Evolutionary conservation across 2,888 invertebrate species (phyloP), one percentile per base, ranked within the genome.

Genomic region (Mylabris sibirica): DNA sequence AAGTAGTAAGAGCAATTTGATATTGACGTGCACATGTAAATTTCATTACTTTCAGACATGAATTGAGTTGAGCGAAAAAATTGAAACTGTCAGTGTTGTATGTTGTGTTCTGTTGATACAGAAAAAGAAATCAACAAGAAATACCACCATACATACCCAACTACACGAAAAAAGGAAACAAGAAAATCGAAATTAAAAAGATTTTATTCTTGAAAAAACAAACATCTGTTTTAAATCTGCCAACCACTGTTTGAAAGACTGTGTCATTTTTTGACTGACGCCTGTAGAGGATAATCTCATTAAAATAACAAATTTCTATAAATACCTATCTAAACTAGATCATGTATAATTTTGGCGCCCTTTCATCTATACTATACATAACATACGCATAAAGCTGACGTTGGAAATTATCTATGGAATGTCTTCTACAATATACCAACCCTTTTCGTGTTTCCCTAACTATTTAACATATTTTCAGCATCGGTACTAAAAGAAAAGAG

Each of bases 231-330:
- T 20, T 49, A 11, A 49, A 49, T 49, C 49, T 49, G 49, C 49
- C 20, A 49, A 22, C 49, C 49, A 49, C 49, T 20, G 49, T 49
- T 49, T 49, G 20, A 49, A 49, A 20, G 6, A 9, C 20, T 8
- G 2, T 22, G 20, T 49, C 49, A 49, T 20, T 11, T 49, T 20
- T 49, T 49, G 49, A 49, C 20, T 49, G 49, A 49, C 49, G 49
- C 20, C 49, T 17, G 11, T 1, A 20, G 9, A 2, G 9, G 20
- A 20, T 49, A 49, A 49, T 49, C 9, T 20, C 49, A 49, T 49
- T 49, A 49, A 49, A 49, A 49, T 20, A 49, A 20, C 49, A 49
- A 20, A 49, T 49, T 49, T 49, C 49, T 49, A 49, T 49, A 22
- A 49, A 49, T 49, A 49, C 20, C 49, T 49, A 49, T 49, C 49